Percentiles rank a stretch among this genome's conserved stretches.
Conservation (phyloP, 1,140 invertebrate species). For the Hyles vespertilio region DNA sequence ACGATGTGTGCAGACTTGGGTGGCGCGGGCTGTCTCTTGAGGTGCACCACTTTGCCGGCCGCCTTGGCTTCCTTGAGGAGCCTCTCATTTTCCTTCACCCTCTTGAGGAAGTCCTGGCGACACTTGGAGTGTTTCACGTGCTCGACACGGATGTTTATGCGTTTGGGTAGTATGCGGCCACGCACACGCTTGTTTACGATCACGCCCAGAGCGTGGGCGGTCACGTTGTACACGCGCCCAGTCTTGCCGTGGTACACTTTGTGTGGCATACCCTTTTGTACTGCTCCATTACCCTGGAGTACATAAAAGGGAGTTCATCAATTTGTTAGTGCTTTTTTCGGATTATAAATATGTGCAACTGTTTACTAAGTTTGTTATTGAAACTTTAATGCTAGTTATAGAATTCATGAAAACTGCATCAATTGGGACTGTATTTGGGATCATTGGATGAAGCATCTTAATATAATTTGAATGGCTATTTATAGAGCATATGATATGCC, state of each 20-base stretch:
- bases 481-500: too few species aligned
- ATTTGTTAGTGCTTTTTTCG: too few species aligned
- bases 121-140: constrained; percentile 98
- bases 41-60: constrained; percentile 81
- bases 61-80: constrained; percentile 90
- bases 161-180: constrained; percentile 94
- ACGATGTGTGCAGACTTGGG: constrained; percentile 92
- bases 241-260: constrained; percentile 99
- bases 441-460: too few species aligned
- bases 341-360: too few species aligned
- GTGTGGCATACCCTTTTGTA: constrained; percentile 99
- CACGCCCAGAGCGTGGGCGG: constrained; percentile 96
- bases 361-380: too few species aligned
- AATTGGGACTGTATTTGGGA: too few species aligned
- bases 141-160: constrained; percentile 98
- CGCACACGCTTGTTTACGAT: constrained; percentile 99
- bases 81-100: constrained; percentile 93
- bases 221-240: constrained; percentile 98
- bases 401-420: too few species aligned
- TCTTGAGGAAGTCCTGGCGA: constrained; percentile 94
- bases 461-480: too few species aligned
- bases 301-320: constrained; percentile 1
- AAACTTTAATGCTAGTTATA: too few species aligned
- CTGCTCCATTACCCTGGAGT: constrained; percentile 95
- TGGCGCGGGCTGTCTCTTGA: constrained; percentile 92